Evolutionary conservation across 2,888 invertebrate genomes (phyloP), one percentile per base, ranked within the genome.

Genomic region (Hirtodrosophila histrioides): DNA sequence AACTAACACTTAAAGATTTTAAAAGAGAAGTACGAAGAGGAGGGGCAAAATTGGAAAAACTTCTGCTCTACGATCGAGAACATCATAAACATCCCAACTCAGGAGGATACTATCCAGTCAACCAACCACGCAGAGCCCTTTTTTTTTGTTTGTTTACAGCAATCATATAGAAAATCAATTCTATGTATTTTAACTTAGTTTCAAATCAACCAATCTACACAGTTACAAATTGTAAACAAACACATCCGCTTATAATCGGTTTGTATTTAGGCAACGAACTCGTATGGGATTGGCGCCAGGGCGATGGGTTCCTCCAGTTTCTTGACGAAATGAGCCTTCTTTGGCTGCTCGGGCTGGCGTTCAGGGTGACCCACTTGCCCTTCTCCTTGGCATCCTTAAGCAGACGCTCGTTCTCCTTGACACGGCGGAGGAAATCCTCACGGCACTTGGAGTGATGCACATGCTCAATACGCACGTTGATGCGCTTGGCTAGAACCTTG

Each of bases 391-490:
- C 98, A 86, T 96, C 96, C 89, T 95, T 95, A 89, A 97, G 94
- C 63, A 96, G 93, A 89, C 94, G 94, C 90, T 98, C 97, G 87
- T 99, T 99, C 81, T 95, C 95, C 93, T 98, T 97, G 0, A 99
- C 98, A 61, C 99, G 94, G 79, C 95, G 95, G 88, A 99, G 93
- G 94, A 99, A 99, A 92, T 99, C 99, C 88, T 97, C 95, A 88
- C 99, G 94, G 93, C 99, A 99, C 93, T 98, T 98, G 58, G 99
- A 99, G 94, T 98, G 99, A 88, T 95, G 97, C 35, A 99, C 95
- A 88, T 99, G 99, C 92, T 99, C 99, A 91, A 99, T 95, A 82
- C 99, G 96, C 75, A 99, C 94, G 92, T 99, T 99, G 92, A 99
- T 98, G 89, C 97, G 95, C 92, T 97, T 99, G 78, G 98, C 96